Percentiles rank a stretch among this genome's conserved stretches.
These are phyloP conservation scores for Eupithecia centaureata DNA, from an alignment of 2,888 invertebrate species.

Conservation along the genomic window DNA sequence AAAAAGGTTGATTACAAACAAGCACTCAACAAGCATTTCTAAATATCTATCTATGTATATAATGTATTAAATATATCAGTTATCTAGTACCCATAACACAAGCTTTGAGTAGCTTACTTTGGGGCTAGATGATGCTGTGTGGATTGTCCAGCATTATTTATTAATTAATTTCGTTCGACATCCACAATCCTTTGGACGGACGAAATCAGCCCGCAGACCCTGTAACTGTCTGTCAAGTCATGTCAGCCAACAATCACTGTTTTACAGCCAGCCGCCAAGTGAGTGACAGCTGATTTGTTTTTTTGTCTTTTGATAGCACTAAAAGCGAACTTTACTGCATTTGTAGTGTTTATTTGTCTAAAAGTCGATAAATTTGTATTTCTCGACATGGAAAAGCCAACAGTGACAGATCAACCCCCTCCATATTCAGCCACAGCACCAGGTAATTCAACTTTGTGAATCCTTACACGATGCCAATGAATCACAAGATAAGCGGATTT, in stretches of 20 bases:
- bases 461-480: constrained; percentile 52
- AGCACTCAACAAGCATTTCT: too few relatives aligned
- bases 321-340: constrained; percentile 13
- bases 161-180: too few relatives aligned
- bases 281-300: constrained; percentile 11
- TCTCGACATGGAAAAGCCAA: constrained; percentile 67
- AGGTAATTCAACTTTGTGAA: constrained; percentile 57
- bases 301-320: neutral
- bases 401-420: constrained; percentile 76
- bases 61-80: too few relatives aligned
- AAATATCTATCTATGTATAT: too few relatives aligned
- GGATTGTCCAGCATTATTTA: too few relatives aligned
- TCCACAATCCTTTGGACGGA: neutral
- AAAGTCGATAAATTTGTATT: neutral
- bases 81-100: too few relatives aligned
- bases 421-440: constrained; percentile 78
- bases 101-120: too few relatives aligned
- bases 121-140: too few relatives aligned
- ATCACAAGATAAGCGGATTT: constrained; percentile 64
- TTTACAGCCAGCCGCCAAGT: neutral
- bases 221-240: neutral
- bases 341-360: constrained; percentile 29
- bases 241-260: neutral
- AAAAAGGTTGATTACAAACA: too few relatives aligned
- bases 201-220: neutral